Evolutionary conservation across 92 coral and sea anemone species (phyloP).

Genomic region (Epizoanthus rinbou): DNA sequence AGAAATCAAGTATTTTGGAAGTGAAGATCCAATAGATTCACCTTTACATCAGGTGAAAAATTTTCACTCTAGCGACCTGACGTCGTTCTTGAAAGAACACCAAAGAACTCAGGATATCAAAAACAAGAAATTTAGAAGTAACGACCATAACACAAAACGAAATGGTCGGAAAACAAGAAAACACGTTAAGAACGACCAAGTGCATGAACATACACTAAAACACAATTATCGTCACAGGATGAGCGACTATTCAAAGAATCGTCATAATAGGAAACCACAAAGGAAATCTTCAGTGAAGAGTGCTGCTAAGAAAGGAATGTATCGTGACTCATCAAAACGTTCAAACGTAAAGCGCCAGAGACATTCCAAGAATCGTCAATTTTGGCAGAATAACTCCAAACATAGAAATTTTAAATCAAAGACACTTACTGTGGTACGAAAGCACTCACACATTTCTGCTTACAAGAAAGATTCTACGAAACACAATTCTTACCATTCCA

Average conservation of each 20-base stretch:
- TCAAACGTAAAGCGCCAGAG: not conserved
- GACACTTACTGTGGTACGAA: not conserved
- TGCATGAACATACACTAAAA: not conserved
- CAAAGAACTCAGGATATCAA: not conserved
- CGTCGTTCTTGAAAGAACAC: slow-evolving; percentile 4
- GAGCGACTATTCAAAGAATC: not conserved
- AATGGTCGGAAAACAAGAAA: not conserved
- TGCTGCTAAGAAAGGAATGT: not conserved
- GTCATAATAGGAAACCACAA: not conserved
- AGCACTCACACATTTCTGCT: not conserved
- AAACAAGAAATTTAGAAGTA: not conserved
- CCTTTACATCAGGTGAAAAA: not conserved
- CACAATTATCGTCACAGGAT: not conserved
- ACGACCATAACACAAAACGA: not conserved
- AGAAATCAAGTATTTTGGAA: slow-evolving; percentile 32
- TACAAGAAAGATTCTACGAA: not conserved
- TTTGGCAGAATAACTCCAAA: not conserved
- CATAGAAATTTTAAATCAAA: not conserved
- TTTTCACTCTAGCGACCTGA: slow-evolving; percentile 1
- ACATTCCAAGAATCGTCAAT: not conserved
- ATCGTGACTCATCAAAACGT: not conserved
- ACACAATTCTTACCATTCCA: not conserved
- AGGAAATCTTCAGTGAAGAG: not conserved
- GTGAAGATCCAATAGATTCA: slow-evolving; percentile 17
- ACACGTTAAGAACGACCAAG: no score